Conservation (phyloP, 2,797 vertebrate species). For the Paedocypris micromegethes region DNA sequence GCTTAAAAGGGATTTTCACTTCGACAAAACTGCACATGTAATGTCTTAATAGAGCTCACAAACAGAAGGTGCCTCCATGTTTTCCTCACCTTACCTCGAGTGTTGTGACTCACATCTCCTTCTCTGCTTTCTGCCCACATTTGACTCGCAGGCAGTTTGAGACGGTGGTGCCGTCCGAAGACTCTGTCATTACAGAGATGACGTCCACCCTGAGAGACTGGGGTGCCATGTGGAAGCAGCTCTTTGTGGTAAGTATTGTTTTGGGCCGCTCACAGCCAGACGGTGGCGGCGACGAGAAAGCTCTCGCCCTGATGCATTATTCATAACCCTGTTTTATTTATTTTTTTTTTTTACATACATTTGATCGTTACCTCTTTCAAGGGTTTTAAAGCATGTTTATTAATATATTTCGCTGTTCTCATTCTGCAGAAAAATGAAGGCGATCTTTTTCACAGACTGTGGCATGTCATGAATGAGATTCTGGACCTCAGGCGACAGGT, state of each 20-base stretch:
- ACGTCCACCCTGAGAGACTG: constrained; percentile 94
- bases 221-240: constrained; percentile 97
- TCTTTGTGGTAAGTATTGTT: constrained; percentile 81
- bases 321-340: too few relatives aligned
- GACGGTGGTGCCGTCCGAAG: constrained; percentile 92
- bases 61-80: too few relatives aligned
- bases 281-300: neutral
- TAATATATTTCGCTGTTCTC: neutral
- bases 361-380: too few relatives aligned
- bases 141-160: constrained; percentile 85
- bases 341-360: too few relatives aligned
- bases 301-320: too few relatives aligned
- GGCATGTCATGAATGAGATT: constrained; percentile 99
- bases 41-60: too few relatives aligned
- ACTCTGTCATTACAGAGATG: constrained; percentile 98
- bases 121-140: neutral
- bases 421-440: constrained; percentile 85
- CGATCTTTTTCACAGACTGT: constrained; percentile 94
- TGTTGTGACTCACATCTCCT: constrained; percentile 5
- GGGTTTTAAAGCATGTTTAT: neutral
- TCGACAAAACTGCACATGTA: too few relatives aligned
- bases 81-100: too few relatives aligned
- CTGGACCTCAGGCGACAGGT: constrained; percentile 90
- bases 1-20: too few relatives aligned
- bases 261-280: constrained; percentile 21